Base-by-base conservation (phyloP, 37 sponge, comb jelly and placozoan genomes). In the Halichondria panicea region DNA sequence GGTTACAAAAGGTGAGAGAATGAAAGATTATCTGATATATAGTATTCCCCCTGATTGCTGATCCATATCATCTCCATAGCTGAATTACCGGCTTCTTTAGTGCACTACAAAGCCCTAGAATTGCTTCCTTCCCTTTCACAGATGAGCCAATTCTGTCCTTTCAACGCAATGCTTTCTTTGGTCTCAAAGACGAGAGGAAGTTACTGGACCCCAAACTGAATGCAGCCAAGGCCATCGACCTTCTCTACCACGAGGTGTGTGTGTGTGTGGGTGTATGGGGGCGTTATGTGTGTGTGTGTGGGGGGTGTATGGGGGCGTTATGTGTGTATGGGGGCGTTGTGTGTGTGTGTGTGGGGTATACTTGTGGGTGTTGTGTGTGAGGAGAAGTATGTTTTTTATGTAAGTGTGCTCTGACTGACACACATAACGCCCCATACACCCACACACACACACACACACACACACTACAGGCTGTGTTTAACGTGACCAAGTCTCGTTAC, bases 91-190 rank as follows among this genome's bases (percentile, higher is more conserved):
- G 11, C 11, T 11, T 48, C 15, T 48, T 48, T 48, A 15, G 15
- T 48, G 15, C 11, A 48, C 11, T 48, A 48, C 11, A 18, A 18
- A 48, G 52, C 15, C n/a, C n/a, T 48, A 15, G 52, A 18, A 48
- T 15, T 18, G 11, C 65, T 33, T 15, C 22, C 35, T 15, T 33
- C 5, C 25, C n/a, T 58, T 27, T 5, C 59, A 18, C 52, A 91
- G 92, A 91, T 74, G 70, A 81, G 66, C 92, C 92, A 3, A 74
- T 91, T 24, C 72, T 91, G 63, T 78, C 79, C 4, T 74, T 91
- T 24, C 77, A 72, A 42, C 71, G 92, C 19, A 91, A 82, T 66
- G 79, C 75, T 13, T 91, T 91, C 50, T 52, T 85, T n/a, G 41
- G 68, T 34, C 75, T 91, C 31, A 82, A 74, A 63, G 87, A 91